Evolutionary conservation across 2,113 vertebrate species (phyloP), one percentile per base, ranked within the genome.

Genomic region (Sapayoa aenigma): DNA sequence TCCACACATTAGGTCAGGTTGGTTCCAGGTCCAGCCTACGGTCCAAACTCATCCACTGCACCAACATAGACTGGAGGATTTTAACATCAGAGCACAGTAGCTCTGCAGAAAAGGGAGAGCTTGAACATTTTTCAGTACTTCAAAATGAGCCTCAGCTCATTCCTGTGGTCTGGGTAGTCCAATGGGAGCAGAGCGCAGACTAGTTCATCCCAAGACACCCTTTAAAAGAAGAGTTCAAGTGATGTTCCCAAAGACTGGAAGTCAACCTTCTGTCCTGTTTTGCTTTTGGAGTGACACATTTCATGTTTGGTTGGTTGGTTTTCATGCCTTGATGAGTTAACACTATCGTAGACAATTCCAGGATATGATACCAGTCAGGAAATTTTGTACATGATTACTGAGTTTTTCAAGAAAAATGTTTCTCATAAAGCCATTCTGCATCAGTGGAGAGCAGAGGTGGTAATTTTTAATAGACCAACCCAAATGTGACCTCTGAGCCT

Each of bases 301-400:
- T 72, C 3, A 9, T 31, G 1, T 23, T 66, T 50, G 65, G 5
- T 35, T 42, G 11, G 35, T 66, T 17, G 33, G 27, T 9, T 50
- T 58, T 73, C 23, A 6, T 50, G 68, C 60, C 12, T 41, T 52
- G 22, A 15, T 39, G 22, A 73, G 3, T 10, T 89, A 55, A 47
- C 3, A 8, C 4, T 9, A 2, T 41, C 5, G 23, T 21, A 55
- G 23, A 35, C 9, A 41, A 35, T 71, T 81, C 8, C 17, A 35
- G 6, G 5, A 3, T 21, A 46, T 55, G 11, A n/a, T 5, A 44
- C 0, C 2, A 1, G 13, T 37, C 13, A 84, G 74, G 21, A 12
- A 84, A 46, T 6, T 71, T 58, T 60, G 21, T 12, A 62, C 6
- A n/a, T 0, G 0, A 44, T 35, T 23, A 18, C 6, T 9, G 3